Percentiles rank a stretch among this genome's conserved stretches.
These are phyloP conservation scores for Ptilorrhoa leucosticta DNA, from an alignment of 2,113 vertebrate genomes.

Conservation along the genomic window DNA sequence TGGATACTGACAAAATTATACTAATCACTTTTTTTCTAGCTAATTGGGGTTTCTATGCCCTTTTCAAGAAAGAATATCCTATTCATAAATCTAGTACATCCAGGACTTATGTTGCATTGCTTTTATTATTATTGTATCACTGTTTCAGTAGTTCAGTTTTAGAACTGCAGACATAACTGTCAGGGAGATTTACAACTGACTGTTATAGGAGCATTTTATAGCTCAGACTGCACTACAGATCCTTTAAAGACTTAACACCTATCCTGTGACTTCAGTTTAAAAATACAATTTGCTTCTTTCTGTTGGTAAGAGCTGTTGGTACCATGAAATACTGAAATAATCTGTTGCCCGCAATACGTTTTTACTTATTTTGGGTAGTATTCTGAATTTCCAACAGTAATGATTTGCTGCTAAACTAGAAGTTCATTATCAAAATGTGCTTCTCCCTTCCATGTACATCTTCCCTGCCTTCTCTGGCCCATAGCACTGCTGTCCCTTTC, in stretches of 20 bases:
- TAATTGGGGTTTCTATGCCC: slow-evolving; percentile 58
- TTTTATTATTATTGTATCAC: slow-evolving; percentile 74
- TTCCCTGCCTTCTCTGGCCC: background rate
- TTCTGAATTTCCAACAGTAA: background rate
- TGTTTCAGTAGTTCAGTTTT: slow-evolving; percentile 69
- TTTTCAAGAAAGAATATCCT: slow-evolving; percentile 48
- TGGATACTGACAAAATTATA: slow-evolving; percentile 29
- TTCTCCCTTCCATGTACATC: background rate
- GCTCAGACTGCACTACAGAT: slow-evolving; percentile 51
- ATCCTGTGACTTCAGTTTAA: slow-evolving; percentile 65
- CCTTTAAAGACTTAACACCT: slow-evolving; percentile 63
- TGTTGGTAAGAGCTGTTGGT: background rate
- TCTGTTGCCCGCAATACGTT: background rate
- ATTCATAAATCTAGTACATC: slow-evolving; percentile 61
- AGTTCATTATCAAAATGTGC: background rate
- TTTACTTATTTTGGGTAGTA: background rate
- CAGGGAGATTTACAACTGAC: slow-evolving; percentile 59
- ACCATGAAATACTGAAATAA: background rate
- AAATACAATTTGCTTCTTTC: slow-evolving; percentile 52
- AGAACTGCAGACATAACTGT: slow-evolving; percentile 69
- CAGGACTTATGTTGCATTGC: slow-evolving; percentile 40
- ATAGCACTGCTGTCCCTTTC: background rate
- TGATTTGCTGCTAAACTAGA: background rate
- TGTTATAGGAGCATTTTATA: slow-evolving; percentile 53
- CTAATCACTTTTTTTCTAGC: background rate